Conservation (phyloP, 2,888 invertebrate genomes). For the Leptopilina myrica region DNA sequence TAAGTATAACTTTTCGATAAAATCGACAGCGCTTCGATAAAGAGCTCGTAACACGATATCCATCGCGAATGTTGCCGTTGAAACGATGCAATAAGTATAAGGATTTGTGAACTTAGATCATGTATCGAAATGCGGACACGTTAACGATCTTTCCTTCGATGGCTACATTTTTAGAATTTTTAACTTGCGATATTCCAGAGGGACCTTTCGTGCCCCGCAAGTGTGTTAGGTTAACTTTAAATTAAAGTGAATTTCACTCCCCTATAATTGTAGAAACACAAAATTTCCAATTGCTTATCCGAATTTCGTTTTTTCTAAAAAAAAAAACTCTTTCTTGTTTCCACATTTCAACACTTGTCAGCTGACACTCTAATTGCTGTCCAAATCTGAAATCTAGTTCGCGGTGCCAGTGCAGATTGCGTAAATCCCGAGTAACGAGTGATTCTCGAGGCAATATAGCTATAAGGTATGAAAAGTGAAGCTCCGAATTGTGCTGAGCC, state of each 20-base stretch:
- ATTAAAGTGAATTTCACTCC: too few relatives aligned
- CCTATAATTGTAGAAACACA: too few relatives aligned
- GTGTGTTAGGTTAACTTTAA: too few relatives aligned
- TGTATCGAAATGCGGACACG: too few relatives aligned
- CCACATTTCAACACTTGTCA: conserved; percentile 10
- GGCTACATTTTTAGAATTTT: conserved; percentile 6
- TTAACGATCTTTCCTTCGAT: conserved; percentile 17
- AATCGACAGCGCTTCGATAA: conserved; percentile 34
- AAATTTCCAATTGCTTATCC: neutral
- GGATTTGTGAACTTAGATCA: conserved; percentile 7
- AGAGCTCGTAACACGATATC: conserved; percentile 23
- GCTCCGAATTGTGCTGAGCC: conserved; percentile 21
- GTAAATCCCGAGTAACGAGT: conserved; percentile 38
- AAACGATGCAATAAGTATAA: neutral
- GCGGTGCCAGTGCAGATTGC: conserved; percentile 25
- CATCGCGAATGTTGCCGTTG: conserved; percentile 12
- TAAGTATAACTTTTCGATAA: conserved; percentile 38
- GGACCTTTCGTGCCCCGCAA: too few relatives aligned
- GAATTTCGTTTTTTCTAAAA: too few relatives aligned
- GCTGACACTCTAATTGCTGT: conserved; percentile 33
- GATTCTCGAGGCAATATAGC: conserved; percentile 14
- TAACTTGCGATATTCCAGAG: too few relatives aligned
- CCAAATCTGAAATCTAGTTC: conserved; percentile 38
- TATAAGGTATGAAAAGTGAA: conserved; percentile 20
- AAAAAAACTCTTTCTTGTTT: neutral